phyloP scores from a whole-genome alignment of 1,140 invertebrate genomes.

The Drosophila varians region DNA sequence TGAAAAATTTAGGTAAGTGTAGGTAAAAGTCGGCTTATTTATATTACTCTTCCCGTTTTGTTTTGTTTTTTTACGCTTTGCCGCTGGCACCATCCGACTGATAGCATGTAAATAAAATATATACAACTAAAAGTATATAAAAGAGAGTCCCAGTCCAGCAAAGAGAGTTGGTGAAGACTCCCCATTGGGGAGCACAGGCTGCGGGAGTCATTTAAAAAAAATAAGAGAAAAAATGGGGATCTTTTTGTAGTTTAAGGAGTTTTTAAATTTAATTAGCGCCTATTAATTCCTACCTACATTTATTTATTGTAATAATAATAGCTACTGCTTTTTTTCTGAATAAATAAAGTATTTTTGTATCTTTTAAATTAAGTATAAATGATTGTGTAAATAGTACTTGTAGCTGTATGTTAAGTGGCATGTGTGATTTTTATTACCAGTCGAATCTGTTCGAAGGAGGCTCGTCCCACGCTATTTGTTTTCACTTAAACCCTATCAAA shows the following conservation, averaged over 20 bases:
- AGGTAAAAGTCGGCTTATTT: neutral
- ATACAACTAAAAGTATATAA: conserved; percentile 6
- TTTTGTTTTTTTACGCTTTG: neutral
- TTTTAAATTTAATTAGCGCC: too few species aligned
- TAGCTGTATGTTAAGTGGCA: conserved; percentile 1
- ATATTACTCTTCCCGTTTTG: neutral
- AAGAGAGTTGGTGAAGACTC: conserved; percentile 4
- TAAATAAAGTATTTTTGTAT: too few species aligned
- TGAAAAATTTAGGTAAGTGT: neutral
- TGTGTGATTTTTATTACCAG: conserved; percentile 13
- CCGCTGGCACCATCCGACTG: conserved; percentile 15
- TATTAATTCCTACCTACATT: too few species aligned
- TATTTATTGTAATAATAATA: neutral
- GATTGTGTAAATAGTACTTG: neutral
- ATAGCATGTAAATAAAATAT: conserved; percentile 51
- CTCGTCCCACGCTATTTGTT: conserved; percentile 1
- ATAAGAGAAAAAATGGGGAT: too few species aligned
- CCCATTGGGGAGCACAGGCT: conserved; percentile 4
- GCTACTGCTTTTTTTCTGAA: too few species aligned
- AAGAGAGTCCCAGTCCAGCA: neutral
- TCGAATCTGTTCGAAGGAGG: neutral
- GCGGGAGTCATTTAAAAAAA: neutral
- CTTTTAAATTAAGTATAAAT: too few species aligned
- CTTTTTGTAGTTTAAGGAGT: too few species aligned
- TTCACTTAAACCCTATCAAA: conserved; percentile 6